Conservation (phyloP, 2,888 invertebrate species). For the Drosophila atripex region DNA sequence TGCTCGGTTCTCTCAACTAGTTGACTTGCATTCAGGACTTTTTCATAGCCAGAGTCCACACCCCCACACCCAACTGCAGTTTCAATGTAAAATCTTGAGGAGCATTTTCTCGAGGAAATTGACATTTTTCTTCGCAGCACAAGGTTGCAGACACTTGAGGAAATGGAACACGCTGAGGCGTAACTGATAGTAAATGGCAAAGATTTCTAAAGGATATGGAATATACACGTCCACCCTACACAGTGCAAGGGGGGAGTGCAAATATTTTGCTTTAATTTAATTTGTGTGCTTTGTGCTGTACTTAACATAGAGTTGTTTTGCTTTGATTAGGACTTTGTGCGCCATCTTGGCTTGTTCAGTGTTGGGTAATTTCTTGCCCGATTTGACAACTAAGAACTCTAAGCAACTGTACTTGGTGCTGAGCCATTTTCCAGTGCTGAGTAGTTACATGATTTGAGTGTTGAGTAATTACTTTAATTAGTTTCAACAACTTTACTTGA, state of each 20-base stretch:
- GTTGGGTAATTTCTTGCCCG: too few relatives aligned
- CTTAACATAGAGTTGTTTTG: too few relatives aligned
- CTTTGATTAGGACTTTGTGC: too few relatives aligned
- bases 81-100: conserved; percentile 26
- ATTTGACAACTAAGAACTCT: too few relatives aligned
- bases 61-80: conserved; percentile 12
- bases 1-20: not conserved
- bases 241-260: not conserved
- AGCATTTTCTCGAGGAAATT: conserved; percentile 28
- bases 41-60: not conserved
- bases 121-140: conserved; percentile 22
- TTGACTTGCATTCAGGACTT: conserved; percentile 19
- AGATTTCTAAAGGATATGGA: not conserved
- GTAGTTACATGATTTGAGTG: too few relatives aligned
- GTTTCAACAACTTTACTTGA: too few relatives aligned
- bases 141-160: conserved; percentile 9
- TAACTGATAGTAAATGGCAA: conserved; percentile 1
- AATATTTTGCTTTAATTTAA: not conserved
- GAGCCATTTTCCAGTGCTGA: too few relatives aligned
- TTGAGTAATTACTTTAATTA: too few relatives aligned
- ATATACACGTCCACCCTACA: not conserved
- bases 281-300: not conserved
- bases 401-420: too few relatives aligned
- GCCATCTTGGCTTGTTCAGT: too few relatives aligned
- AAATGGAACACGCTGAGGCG: conserved; percentile 5